Evolutionary conservation across 2,888 invertebrate genomes (phyloP), one percentile per base, ranked within the genome.

Genomic region (Netelia inedita): DNA sequence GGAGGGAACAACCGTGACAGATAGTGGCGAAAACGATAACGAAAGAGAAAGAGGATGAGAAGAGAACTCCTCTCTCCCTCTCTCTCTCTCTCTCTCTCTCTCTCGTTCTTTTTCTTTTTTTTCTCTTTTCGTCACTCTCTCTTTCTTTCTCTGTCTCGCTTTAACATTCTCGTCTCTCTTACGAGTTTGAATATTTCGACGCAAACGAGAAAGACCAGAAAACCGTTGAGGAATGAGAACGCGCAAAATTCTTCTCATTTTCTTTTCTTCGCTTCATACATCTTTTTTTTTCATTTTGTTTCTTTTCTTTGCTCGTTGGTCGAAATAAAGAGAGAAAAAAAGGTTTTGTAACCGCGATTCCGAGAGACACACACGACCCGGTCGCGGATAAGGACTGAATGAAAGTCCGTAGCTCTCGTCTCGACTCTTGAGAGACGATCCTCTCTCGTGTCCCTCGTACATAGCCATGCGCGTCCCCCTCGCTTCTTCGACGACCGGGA

Each of bases 321-420:
- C 57, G 43, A 19, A 28, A 28, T 28, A 28, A 28, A 2, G 3
- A 28, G 23, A 2, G 23, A 28, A 28, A 28, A 28, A 65, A 43
- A 21, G 55, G 50, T 75, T 79, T 55, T 57, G 55, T 72, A 72
- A 79, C 55, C n/a, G 55, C 6, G 16, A 50, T 63, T 63, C 57
- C 65, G 65, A 79, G 57, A 80, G 68, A 68, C 28, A 28, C 28
- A 28, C 61, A 46, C 68, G 53, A 50, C 73, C 16, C 59, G 41
- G 66, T 79, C 61, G 68, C 80, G 46, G 80, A 80, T 80, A 80
- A 80, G 73, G 57, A 80, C 68, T 74, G 73, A 81, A 81, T 81
- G 66, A 81, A 74, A 81, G 74, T 74, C 74, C 43, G 16, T 28
- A 68, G 55, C 46, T 55, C 59, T 78, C 53, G 55, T 65, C 63